phyloP scores from a whole-genome alignment of 2,113 vertebrate species.

The Dolichallabes microphthalmus region DNA sequence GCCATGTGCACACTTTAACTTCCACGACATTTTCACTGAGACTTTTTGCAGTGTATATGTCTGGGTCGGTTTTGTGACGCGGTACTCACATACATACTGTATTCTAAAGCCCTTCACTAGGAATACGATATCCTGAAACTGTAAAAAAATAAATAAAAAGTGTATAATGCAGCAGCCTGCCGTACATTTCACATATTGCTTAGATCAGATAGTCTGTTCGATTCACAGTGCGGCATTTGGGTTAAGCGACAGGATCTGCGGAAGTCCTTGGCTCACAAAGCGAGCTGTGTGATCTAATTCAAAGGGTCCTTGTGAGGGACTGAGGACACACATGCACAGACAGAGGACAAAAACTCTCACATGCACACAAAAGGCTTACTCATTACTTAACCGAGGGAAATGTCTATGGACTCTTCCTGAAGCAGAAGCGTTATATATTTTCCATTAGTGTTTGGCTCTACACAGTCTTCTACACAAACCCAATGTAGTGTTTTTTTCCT shows the following conservation, averaged over 20 bases:
- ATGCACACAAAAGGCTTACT: slow-evolving; percentile 43
- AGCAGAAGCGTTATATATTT: slow-evolving; percentile 11
- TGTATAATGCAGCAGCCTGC: neutral
- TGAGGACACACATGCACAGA: slow-evolving; percentile 40
- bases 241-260: slow-evolving; percentile 41
- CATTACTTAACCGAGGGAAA: slow-evolving; percentile 45
- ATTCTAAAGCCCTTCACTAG: neutral
- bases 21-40: slow-evolving; percentile 19
- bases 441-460: neutral
- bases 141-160: neutral
- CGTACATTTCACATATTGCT: neutral
- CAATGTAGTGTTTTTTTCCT: neutral
- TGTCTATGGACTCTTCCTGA: slow-evolving; percentile 1
- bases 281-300: slow-evolving; percentile 50
- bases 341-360: slow-evolving; percentile 33
- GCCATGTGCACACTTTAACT: slow-evolving; percentile 16
- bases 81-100: neutral
- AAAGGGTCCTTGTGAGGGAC: slow-evolving; percentile 52
- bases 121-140: neutral
- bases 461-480: neutral
- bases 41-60: neutral
- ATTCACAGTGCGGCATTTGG: slow-evolving; percentile 41
- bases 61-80: neutral
- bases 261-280: slow-evolving; percentile 53
- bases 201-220: neutral